Percentiles rank a stretch among this genome's conserved stretches.
These are phyloP conservation scores for Austrolebias charrua DNA, from an alignment of 2,797 vertebrate genomes.

Conservation along the genomic window DNA sequence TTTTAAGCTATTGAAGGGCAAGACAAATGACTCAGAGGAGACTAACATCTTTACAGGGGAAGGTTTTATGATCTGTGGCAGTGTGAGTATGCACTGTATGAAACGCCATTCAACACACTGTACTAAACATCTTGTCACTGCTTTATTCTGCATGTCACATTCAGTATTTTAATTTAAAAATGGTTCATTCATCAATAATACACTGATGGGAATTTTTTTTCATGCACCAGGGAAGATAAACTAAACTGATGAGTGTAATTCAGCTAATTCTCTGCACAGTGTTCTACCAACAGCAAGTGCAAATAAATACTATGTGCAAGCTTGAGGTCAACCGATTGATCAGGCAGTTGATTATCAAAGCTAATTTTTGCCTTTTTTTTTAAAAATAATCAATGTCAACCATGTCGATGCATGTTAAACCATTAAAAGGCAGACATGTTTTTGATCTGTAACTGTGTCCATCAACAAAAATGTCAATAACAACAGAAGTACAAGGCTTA, in stretches of 20 bases:
- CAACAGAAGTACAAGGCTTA: too few species aligned
- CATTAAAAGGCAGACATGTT: neutral
- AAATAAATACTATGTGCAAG: constrained; percentile 28
- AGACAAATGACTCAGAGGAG: constrained; percentile 57
- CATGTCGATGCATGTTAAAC: neutral
- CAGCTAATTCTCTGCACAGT: constrained; percentile 23
- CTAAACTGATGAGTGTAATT: constrained; percentile 5
- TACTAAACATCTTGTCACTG: constrained; percentile 42
- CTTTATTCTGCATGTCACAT: constrained; percentile 76
- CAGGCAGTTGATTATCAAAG: neutral
- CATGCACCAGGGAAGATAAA: constrained; percentile 30
- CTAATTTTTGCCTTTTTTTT: neutral
- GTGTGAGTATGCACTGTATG: constrained; percentile 10
- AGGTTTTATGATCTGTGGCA: constrained; percentile 21
- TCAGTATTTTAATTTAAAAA: constrained; percentile 56
- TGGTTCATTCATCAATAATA: constrained; percentile 61
- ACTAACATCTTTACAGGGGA: constrained; percentile 5
- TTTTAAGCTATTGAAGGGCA: constrained; percentile 50
- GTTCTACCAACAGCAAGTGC: constrained; percentile 39
- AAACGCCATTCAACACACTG: constrained; percentile 41
- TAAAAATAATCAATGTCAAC: neutral
- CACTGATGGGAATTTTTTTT: constrained; percentile 32
- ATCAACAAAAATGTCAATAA: too few species aligned
- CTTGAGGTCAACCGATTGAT: constrained; percentile 2
- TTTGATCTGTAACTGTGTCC: neutral